phyloP scores from a whole-genome alignment of 2,113 vertebrate species.

The Oriolus oriolus region DNA sequence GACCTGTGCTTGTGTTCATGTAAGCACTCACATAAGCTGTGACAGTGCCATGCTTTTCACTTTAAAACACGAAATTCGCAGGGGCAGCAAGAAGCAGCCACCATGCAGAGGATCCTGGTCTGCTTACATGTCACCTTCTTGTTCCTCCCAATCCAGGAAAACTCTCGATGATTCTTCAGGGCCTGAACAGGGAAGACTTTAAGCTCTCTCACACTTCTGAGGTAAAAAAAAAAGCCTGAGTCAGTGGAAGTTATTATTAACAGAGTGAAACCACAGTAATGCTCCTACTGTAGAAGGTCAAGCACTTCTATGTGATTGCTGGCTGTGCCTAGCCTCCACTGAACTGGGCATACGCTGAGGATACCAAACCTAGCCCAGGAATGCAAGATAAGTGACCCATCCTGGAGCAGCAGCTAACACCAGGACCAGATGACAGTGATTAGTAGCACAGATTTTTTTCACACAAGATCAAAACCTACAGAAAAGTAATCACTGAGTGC shows the following conservation, averaged over 20 bases:
- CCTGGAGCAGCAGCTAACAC: not conserved
- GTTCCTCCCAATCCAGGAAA: not conserved
- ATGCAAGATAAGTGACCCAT: fast-evolving
- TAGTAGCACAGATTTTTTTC: not conserved
- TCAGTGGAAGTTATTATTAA: not conserved
- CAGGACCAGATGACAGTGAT: not conserved
- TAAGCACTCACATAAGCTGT: not conserved
- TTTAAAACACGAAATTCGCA: not conserved
- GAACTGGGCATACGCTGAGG: not conserved
- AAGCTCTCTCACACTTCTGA: not conserved
- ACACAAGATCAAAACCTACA: not conserved
- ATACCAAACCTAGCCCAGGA: not conserved
- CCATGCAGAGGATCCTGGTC: not conserved
- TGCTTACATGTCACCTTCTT: not conserved
- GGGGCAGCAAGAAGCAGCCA: not conserved
- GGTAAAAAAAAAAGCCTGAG: not conserved
- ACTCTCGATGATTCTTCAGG: not conserved
- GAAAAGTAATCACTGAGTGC: not conserved
- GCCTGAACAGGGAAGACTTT: not conserved
- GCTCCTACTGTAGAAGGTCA: not conserved
- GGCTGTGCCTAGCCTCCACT: not conserved
- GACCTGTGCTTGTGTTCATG: not conserved
- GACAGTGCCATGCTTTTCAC: not conserved
- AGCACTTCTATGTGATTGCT: not conserved
- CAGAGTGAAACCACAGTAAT: not conserved